These are phyloP conservation scores for Sardina pilchardus DNA, from an alignment of 2,113 vertebrate species.

Conservation along the genomic window DNA sequence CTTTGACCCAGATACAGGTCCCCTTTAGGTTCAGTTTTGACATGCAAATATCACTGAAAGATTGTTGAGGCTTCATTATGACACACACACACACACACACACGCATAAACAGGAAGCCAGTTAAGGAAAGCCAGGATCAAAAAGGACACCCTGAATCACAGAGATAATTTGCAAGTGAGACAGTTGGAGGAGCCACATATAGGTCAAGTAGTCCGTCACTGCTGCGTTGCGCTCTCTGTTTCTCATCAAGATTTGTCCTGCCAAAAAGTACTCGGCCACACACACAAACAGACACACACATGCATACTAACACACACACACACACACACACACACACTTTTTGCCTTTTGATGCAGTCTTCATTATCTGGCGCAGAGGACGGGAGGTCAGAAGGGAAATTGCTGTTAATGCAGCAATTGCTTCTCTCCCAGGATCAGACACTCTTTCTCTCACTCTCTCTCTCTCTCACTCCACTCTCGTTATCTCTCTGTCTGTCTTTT, in stretches of 20 bases:
- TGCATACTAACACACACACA: background rate
- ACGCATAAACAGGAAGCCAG: background rate
- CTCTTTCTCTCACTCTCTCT: background rate
- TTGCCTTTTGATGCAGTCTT: slow-evolving; percentile 3
- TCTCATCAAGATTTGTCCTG: background rate
- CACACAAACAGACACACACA: background rate
- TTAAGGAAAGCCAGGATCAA: background rate
- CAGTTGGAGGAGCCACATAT: slow-evolving; percentile 1
- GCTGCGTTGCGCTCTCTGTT: background rate
- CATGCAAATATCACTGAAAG: slow-evolving; percentile 2
- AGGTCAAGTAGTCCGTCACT: background rate
- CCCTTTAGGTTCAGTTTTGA: background rate
- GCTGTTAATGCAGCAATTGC: slow-evolving; percentile 1
- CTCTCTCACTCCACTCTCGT: slow-evolving; percentile 16
- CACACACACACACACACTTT: background rate
- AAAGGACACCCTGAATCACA: background rate
- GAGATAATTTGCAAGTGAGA: background rate
- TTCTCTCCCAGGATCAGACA: background rate
- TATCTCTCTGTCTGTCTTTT: background rate
- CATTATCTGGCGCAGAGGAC: background rate
- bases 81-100: background rate
- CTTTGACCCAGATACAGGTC: background rate
- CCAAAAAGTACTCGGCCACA: background rate
- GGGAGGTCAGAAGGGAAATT: background rate
- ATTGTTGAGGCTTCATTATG: background rate